Conservation (phyloP, 2,888 invertebrate species). For the Neocrepidodera transversa region DNA sequence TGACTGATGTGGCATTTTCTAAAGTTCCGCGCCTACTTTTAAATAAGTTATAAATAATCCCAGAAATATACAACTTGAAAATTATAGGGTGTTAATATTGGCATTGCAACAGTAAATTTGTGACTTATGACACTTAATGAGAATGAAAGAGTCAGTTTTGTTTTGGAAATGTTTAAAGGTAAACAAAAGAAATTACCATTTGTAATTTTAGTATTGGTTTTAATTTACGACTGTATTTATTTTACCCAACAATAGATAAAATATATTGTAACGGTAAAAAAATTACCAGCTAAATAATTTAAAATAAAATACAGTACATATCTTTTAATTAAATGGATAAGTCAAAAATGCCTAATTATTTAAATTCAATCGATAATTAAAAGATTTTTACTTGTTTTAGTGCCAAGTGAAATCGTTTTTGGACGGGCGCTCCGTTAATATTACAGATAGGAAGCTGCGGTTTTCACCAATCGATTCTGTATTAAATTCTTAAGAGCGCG, state of each 20-base stretch:
- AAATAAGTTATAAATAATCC: constrained; percentile 58
- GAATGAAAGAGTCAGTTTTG: not conserved
- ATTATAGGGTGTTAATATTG: constrained; percentile 13
- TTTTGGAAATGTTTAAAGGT: not conserved
- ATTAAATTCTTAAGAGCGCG: too few species aligned
- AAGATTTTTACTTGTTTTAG: too few species aligned
- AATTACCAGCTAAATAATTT: too few species aligned
- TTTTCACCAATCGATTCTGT: too few species aligned
- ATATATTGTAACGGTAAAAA: not conserved
- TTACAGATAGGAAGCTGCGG: too few species aligned
- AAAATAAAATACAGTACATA: too few species aligned
- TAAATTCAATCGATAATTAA: too few species aligned
- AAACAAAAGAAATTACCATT: not conserved
- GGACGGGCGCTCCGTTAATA: too few species aligned
- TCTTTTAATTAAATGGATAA: too few species aligned
- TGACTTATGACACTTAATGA: constrained; percentile 6
- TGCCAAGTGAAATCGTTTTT: too few species aligned
- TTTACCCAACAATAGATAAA: not conserved
- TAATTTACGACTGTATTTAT: not conserved
- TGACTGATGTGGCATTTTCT: constrained; percentile 39
- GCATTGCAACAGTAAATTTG: not conserved
- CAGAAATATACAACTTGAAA: constrained; percentile 14
- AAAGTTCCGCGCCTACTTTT: constrained; percentile 47
- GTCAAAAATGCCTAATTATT: too few species aligned
- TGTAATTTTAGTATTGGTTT: not conserved